Base-by-base conservation (phyloP, 2,113 vertebrate species). In the Dasyurus viverrinus region DNA sequence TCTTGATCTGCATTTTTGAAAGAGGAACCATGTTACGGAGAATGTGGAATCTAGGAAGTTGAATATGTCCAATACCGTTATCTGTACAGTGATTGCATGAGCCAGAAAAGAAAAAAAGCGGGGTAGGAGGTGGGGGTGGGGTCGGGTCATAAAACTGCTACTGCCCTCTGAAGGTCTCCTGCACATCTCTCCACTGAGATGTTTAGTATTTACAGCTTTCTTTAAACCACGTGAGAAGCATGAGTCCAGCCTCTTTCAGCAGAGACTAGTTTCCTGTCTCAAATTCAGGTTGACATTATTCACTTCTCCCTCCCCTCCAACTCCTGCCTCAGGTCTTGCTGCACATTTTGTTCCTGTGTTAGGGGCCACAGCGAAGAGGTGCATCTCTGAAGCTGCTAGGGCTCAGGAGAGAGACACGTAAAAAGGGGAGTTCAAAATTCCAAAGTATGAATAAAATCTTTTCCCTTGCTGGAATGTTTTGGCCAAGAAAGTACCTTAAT, bases 21-120 rank as follows among this genome's bases (percentile, higher is more conserved):
- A 97, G 98, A 98, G 97, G 98, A 98, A 98, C 96, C 90, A 30
- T 95, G 95, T 94, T 94, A 84, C 91, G 46, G 57, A 89, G 92
- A 94, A 27, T 0, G 92, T 96, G 92, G 93, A 92, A 84, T 96
- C 53, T 94, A 97, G 97, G 97, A 97, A 97, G 97, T 96, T 96
- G 96, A 97, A 95, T 94, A 96, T 95, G 94, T 95, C 93, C 50
- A 53, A 95, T 30, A 92, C 97, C 94, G 97, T 97, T 98, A 97
- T 98, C 92, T 96, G 95, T 25, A 42, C 95, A 10, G 96, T 92
- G 94, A 57, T 93, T 97, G 91, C 93, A 76, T 89, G 89, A 91
- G 94, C 25, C 91, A 22, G 23, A 89, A 94, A 90, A 93, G 84
- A 93, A 48, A 90, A 42, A 60, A 92, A 95, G 90, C 54, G 46